Evolutionary conservation across 2,113 vertebrate genomes (phyloP).

Genomic region (Ceyx melanurus): DNA sequence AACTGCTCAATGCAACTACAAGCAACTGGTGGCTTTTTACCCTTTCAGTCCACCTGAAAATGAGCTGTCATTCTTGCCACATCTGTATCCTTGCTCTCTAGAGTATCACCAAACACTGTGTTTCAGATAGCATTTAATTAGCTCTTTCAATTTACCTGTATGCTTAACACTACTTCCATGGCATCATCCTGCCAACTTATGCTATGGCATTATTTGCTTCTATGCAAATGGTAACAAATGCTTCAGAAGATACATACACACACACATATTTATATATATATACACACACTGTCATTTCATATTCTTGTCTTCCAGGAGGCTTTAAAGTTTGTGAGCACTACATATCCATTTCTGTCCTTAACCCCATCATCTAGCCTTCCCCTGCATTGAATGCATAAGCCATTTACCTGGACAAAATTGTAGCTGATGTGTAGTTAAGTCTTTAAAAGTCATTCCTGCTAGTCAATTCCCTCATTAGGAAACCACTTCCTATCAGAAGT

Average conservation of each 20-base stretch:
- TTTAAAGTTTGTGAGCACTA: conserved; percentile 7
- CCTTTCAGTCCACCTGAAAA: background rate
- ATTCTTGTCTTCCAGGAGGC: background rate
- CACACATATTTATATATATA: too few species aligned
- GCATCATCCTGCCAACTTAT: background rate
- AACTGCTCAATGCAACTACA: background rate
- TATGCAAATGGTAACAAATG: background rate
- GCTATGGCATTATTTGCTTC: background rate
- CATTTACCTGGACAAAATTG: conserved; percentile 41
- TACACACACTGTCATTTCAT: background rate
- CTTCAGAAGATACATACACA: background rate
- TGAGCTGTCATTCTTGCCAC: background rate
- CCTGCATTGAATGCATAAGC: background rate
- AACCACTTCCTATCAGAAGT: conserved; percentile 55
- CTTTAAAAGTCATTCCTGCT: conserved; percentile 28
- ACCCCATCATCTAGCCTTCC: background rate
- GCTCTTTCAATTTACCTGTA: background rate
- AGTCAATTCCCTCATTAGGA: conserved; percentile 57
- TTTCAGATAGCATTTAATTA: background rate
- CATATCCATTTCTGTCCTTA: background rate
- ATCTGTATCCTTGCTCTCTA: background rate
- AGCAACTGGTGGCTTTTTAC: background rate
- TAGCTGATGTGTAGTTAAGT: conserved; percentile 28
- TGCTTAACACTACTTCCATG: background rate
- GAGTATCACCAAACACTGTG: background rate